phyloP scores from a whole-genome alignment of 2,797 vertebrate species.

The Xyrichtys novacula region DNA sequence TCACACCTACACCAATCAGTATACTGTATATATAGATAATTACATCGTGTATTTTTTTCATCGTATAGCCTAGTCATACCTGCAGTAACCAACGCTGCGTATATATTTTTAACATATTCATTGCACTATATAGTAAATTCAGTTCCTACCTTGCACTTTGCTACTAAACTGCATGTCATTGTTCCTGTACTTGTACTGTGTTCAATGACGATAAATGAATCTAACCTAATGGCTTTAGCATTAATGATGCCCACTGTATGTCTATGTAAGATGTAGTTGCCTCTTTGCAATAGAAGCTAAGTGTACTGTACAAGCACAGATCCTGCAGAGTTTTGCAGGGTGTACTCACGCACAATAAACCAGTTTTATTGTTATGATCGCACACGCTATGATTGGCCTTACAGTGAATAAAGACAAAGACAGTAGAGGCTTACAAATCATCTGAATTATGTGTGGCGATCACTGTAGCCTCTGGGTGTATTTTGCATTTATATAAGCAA shows the following conservation, averaged over 20 bases:
- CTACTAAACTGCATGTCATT: no score
- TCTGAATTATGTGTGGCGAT: neutral
- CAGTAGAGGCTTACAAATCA: neutral
- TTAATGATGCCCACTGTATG: neutral
- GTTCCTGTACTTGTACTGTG: no score
- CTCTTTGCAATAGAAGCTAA: neutral
- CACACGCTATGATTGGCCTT: neutral
- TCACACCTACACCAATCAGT: no score
- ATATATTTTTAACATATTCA: no score
- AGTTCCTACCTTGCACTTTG: no score
- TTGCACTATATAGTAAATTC: no score
- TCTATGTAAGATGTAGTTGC: neutral
- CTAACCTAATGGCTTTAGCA: no score
- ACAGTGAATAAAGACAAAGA: neutral
- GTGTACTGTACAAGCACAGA: constrained; percentile 4
- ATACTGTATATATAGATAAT: no score
- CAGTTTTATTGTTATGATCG: constrained; percentile 43
- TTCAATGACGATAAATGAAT: no score
- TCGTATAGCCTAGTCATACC: no score
- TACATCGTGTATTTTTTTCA: no score
- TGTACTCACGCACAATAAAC: constrained; percentile 35
- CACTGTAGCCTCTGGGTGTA: neutral
- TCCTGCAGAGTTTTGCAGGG: constrained; percentile 3
- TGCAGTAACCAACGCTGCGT: no score
- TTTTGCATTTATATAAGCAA: neutral